Percentiles rank a stretch among this genome's conserved stretches.
These are phyloP conservation scores for Horisme vitalbata DNA, from an alignment of 2,888 invertebrate species.

Conservation along the genomic window DNA sequence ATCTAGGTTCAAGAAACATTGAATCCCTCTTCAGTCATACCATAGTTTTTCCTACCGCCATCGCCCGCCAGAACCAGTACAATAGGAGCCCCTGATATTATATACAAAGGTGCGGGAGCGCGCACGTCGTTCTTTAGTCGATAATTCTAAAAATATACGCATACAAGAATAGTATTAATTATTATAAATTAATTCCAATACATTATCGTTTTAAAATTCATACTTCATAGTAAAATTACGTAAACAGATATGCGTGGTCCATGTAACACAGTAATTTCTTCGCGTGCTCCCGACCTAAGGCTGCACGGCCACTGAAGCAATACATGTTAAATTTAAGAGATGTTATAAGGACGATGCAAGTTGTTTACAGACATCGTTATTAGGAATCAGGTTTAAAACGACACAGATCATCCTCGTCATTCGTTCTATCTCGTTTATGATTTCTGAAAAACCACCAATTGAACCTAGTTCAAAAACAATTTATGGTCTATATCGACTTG, in stretches of 20 bases:
- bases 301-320: slow-evolving; percentile 13
- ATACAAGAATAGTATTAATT: slow-evolving; percentile 14
- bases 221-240: slow-evolving; percentile 11
- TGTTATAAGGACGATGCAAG: too few relatives aligned
- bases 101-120: slow-evolving; percentile 24
- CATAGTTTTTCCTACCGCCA: not conserved
- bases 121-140: slow-evolving; percentile 19
- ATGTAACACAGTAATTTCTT: slow-evolving; percentile 12
- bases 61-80: slow-evolving; percentile 2
- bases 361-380: too few relatives aligned
- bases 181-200: slow-evolving; percentile 11
- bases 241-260: slow-evolving; percentile 26
- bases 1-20: too few relatives aligned
- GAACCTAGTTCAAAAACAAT: too few relatives aligned
- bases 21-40: not conserved
- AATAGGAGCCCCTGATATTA: slow-evolving; percentile 11
- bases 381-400: too few relatives aligned
- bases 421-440: too few relatives aligned
- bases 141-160: slow-evolving; percentile 18
- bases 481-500: not conserved
- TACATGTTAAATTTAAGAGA: too few relatives aligned
- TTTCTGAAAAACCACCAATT: too few relatives aligned
- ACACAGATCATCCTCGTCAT: too few relatives aligned
- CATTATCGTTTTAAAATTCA: slow-evolving; percentile 14
- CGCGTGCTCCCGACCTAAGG: slow-evolving; percentile 22